These are phyloP conservation scores for Suricata suricatta DNA, from an alignment of 2,113 vertebrate species.

Conservation along the genomic window DNA sequence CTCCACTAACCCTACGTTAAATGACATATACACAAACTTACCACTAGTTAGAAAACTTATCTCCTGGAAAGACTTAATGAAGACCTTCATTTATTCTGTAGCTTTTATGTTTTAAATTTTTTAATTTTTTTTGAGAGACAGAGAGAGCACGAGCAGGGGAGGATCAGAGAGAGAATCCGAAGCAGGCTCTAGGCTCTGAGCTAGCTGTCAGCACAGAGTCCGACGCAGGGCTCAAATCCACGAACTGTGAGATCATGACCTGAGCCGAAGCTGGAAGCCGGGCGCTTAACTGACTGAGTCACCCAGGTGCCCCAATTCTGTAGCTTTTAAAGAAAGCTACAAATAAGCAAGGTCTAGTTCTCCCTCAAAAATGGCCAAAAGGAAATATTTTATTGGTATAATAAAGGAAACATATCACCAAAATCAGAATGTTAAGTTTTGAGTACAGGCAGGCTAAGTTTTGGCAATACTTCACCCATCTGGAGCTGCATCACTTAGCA, in stretches of 20 bases:
- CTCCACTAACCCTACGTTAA: conserved; percentile 18
- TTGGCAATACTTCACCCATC: neutral
- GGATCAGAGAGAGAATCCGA: too few species aligned
- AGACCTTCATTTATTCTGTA: conserved; percentile 2
- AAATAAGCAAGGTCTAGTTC: neutral
- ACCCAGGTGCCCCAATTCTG: neutral
- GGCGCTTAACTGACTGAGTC: too few species aligned
- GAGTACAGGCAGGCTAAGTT: neutral
- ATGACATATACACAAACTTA: conserved; percentile 14
- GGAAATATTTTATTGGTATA: conserved; percentile 15
- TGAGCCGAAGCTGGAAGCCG: too few species aligned
- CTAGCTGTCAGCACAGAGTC: too few species aligned
- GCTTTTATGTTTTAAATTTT: neutral
- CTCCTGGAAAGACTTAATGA: neutral
- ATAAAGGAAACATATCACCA: neutral
- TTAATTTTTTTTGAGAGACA: too few species aligned
- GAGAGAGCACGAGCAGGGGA: too few species aligned
- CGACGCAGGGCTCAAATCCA: too few species aligned
- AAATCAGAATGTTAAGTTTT: conserved; percentile 12
- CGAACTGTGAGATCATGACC: too few species aligned
- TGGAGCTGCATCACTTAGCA: neutral
- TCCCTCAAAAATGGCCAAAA: neutral
- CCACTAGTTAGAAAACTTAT: neutral
- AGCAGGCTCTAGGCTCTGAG: too few species aligned
- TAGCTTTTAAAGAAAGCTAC: conserved; percentile 29